Evolutionary conservation across 2,888 invertebrate species (phyloP), one percentile per base, ranked within the genome.

Genomic region (Lymantria dispar): DNA sequence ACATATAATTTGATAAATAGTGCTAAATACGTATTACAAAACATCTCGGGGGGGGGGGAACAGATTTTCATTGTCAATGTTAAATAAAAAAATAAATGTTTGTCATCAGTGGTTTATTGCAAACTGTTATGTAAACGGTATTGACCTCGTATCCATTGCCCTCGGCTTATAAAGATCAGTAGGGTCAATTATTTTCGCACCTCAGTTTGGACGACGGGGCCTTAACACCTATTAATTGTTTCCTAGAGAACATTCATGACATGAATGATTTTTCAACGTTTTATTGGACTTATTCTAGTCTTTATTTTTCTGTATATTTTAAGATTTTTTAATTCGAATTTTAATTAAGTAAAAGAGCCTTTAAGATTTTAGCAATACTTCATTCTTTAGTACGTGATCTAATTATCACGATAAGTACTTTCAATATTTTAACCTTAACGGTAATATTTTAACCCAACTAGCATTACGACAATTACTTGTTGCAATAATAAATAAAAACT

Each of bases 101-200:
- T 65, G 59, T 62, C 49, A 57, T 55, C 50, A 60, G 29, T 15
- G 44, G 44, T 43, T 52, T 56, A 62, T 65, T 67, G 66, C 62
- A 66, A 74, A 74, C 62, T 76, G 70, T 82, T 81, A 85, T 71
- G 74, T 83, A 76, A 83, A 72, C 71, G 63, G 49, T 50, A 55
- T 60, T 68, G 73, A 72, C 80, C 82, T 83, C 77, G 73, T 72
- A 62, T 58, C 56, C 37, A 52, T 50, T 54, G 60, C 64, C 63
- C 62, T 66, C 62, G 47, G 44, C 22, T 57, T 52, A 48, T 40
- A 50, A 54, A 49, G 47, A 30, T 53, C 50, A 9, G 56, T 70
- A 63, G 68, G 74, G 72, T 72, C 69, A 57, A 53, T 65, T 67
- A 39, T 63, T 60, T 76, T 76, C 39, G 61, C 73, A 74, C 75